phyloP scores from a whole-genome alignment of 2,797 vertebrate genomes.

The Ctenopoma kingsleyae region DNA sequence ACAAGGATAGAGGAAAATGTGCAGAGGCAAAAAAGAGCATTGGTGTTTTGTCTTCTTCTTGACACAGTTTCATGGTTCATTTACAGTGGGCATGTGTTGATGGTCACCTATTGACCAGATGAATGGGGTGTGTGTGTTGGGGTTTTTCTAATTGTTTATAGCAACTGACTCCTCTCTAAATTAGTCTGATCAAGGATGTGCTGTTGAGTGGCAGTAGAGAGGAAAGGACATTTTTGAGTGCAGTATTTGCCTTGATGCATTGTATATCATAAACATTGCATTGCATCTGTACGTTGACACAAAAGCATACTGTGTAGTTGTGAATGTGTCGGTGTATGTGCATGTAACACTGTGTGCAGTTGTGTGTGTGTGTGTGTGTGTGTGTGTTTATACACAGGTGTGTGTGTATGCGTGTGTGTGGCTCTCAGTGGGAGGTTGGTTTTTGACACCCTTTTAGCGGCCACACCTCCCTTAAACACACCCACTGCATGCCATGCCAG shows the following conservation, averaged over 20 bases:
- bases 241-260: conserved; percentile 26
- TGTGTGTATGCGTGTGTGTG: conserved; percentile 44
- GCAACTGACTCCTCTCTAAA: conserved; percentile 63
- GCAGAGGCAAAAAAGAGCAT: not conserved
- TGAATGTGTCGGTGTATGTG: not conserved
- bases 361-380: conserved; percentile 6
- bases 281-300: conserved; percentile 10
- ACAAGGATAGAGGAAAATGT: conserved; percentile 17
- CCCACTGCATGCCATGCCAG: conserved; percentile 80
- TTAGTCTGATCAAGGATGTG: conserved; percentile 41
- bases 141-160: not conserved
- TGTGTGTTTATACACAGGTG: conserved; percentile 45
- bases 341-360: not conserved
- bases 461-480: conserved; percentile 73
- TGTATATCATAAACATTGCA: conserved; percentile 1
- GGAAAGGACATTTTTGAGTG: conserved; percentile 9
- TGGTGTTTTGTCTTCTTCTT: conserved; percentile 8
- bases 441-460: conserved; percentile 73
- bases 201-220: conserved; percentile 26
- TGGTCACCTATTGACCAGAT: conserved; percentile 30
- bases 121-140: conserved; percentile 16
- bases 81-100: not conserved
- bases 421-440: conserved; percentile 66
- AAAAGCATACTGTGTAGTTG: conserved; percentile 11
- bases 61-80: not conserved